A percentile compares a stretch with the other conserved stretches of the same genome.
Evolutionary conservation across 2,113 vertebrate genomes (phyloP).

Genomic region (Cyprinodon brontotheroides): DNA sequence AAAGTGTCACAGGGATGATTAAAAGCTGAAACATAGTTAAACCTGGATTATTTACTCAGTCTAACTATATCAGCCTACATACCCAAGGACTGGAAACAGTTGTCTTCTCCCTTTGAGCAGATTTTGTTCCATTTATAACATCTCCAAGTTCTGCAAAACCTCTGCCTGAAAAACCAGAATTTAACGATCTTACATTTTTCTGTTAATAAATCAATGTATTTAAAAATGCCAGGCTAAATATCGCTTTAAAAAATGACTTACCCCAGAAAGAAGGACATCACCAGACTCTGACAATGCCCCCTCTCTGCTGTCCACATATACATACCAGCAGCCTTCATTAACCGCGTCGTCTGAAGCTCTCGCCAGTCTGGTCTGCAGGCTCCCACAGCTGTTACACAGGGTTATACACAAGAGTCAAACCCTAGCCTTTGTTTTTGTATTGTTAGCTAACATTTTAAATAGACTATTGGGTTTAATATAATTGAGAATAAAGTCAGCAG

Average conservation of each 20-base stretch:
- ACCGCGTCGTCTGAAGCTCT: conserved; percentile 87
- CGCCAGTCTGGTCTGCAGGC: conserved; percentile 93
- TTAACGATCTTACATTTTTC: not conserved
- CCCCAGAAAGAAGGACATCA: conserved; percentile 90
- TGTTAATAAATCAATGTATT: not conserved
- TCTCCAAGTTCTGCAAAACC: conserved; percentile 95
- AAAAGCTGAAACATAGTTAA: not conserved
- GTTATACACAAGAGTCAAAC: not conserved
- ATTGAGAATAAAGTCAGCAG: no score
- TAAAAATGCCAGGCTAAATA: not conserved
- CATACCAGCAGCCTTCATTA: conserved; percentile 86
- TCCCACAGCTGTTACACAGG: conserved; percentile 83
- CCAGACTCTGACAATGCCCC: conserved; percentile 88
- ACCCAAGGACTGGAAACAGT: conserved; percentile 96
- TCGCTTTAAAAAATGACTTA: conserved; percentile 53
- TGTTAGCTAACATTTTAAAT: no score
- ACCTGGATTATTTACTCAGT: not conserved
- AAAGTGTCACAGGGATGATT: not conserved
- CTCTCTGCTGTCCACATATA: conserved; percentile 91
- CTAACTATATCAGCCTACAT: conserved; percentile 7
- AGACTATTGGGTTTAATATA: no score
- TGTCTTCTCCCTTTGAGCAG: conserved; percentile 87
- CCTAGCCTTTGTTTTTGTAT: no score
- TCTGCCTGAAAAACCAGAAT: conserved; percentile 78
- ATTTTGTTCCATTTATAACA: conserved; percentile 85